Base-by-base conservation (phyloP, 2,888 invertebrate species). In the Aphidoletes aphidimyza region DNA sequence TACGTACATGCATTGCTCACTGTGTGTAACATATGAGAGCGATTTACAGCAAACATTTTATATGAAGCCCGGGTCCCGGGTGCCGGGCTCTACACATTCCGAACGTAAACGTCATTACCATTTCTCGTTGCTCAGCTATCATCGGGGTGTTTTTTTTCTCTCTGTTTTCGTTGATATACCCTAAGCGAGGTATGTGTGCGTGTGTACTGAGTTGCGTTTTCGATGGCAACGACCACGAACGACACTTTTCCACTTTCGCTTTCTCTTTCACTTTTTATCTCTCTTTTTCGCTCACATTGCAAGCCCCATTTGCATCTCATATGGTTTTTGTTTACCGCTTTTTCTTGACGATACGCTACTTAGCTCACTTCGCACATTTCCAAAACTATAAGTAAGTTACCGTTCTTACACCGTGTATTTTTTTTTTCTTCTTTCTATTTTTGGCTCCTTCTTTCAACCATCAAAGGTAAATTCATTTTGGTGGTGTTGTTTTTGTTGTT, bases 281-380 rank as follows among this genome's bases (percentile, higher is more conserved):
- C n/a, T n/a, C n/a, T n/a, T n/a, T n/a, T n/a, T n/a, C n/a, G n/a
- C n/a, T n/a, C n/a, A 9, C 42, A 9, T 42, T 42, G 6, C 6
- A 69, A 30, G 69, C 69, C 69, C 30, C 30, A 69, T 69, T 30
- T 69, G 69, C 69, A 69, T 69, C 30, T 69, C 69, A 69, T 69
- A 69, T 69, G 69, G 30, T 69, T 69, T 69, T 69, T 69, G 34
- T 69, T 69, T 69, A 69, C 69, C 30, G 69, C 69, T 69, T 69
- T 69, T 69, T 69, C 69, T 69, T 69, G n/a, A 69, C 69, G 69
- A 69, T 30, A 69, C 69, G 69, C 69, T 69, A 69, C 69, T 69
- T 69, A 69, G 14, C 30, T 69, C 19, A 54, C 54, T 54, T 54
- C 54, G 54, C 54, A 54, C 69, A 69, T 69, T 69, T 26, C 69